Evolutionary conservation across 2,797 vertebrate genomes (phyloP), one percentile per base, ranked within the genome.

Genomic region (Etheostoma perlongum): DNA sequence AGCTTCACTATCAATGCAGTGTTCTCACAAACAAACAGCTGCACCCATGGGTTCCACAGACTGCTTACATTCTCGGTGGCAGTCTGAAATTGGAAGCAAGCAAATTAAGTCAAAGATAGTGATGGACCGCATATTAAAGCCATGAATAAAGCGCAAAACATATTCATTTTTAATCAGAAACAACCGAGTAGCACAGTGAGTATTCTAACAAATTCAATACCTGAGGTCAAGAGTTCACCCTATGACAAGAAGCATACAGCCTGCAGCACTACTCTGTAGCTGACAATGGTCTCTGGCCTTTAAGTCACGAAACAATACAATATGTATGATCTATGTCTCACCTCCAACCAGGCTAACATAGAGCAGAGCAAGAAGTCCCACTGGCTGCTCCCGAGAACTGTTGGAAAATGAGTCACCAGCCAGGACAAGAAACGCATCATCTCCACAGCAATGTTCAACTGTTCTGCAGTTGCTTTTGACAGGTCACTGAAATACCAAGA

Each of bases 331-430:
- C n/a, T 42, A 2, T 12, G 11, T 79, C 89, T 95, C 91, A 99
- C 98, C 96, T 99, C 97, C 84, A 99, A 81, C 98, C 98, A 99
- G 27, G 97, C 95, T 81, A 99, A 85, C 97, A 98, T 97, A 23
- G 97, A 97, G 82, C 98, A 99, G 90, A 99, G 94, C 84, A 99
- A 76, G 63, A 99, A 99, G 90, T 99, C 98, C 98, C 98, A 99
- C 66, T 99, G 97, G 0, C 63, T 90, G 79, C 93, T 92, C 0
- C 90, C 84, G 33, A 99, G 91, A 75, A 95, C 84, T 44, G 87
- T 79, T 0, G 95, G 91, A 82, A 92, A 92, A 59, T 90, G 89
- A 65, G 93, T 92, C 87, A 98, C 91, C 87, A 98, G 82, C 84
- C 96, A 92, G 63, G 95, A 96, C 67, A 99, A 93, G 85, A 97